Evolutionary conservation across 1,140 invertebrate species (phyloP).

Genomic region (Trissolcus basalis): DNA sequence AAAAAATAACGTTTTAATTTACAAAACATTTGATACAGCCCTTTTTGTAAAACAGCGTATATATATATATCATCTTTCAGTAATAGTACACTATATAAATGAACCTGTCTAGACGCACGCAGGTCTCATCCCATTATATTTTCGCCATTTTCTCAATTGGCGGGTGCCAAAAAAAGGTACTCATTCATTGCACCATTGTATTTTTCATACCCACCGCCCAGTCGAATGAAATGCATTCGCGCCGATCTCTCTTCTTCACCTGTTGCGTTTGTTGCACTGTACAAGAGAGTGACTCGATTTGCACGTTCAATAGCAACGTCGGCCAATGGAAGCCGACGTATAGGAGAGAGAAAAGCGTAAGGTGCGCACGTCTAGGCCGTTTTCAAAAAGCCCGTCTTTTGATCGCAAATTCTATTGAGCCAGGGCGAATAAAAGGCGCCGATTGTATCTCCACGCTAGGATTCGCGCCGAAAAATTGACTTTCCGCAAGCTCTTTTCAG

Average conservation of each 20-base stretch:
- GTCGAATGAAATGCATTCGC: constrained; percentile 48
- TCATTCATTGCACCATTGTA: not conserved
- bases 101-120: too few species aligned
- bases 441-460: constrained; percentile 61
- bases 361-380: constrained; percentile 55
- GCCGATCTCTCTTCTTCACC: constrained; percentile 59
- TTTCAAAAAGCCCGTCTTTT: constrained; percentile 62
- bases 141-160: too few species aligned
- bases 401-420: constrained; percentile 63
- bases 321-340: constrained; percentile 56
- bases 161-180: constrained; percentile 3
- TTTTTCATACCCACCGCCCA: constrained; percentile 9
- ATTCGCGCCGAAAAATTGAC: constrained; percentile 65
- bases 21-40: too few species aligned
- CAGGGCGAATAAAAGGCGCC: constrained; percentile 48
- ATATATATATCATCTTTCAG: too few species aligned
- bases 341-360: constrained; percentile 56
- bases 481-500: constrained; percentile 52
- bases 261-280: constrained; percentile 61
- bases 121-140: too few species aligned
- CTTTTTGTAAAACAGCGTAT: too few species aligned
- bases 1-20: too few species aligned
- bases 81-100: too few species aligned
- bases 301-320: constrained; percentile 62
- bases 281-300: constrained; percentile 58